Conservation (phyloP, 2,797 vertebrate genomes). For the Xenops minutus region DNA sequence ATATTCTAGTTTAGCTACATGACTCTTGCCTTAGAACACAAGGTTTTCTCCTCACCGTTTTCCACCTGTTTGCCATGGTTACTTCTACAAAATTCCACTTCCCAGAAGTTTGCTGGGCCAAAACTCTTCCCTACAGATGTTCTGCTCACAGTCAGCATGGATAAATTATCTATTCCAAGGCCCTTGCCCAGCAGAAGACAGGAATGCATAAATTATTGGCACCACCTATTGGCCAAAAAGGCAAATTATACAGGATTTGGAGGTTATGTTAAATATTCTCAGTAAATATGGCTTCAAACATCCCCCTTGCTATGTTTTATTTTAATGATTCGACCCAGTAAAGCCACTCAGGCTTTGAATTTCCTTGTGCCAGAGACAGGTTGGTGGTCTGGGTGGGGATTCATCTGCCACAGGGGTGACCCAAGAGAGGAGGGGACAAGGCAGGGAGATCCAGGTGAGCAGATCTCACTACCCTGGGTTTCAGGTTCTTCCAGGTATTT, state of each 20-base stretch:
- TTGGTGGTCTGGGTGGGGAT: not conserved
- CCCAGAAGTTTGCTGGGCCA: not conserved
- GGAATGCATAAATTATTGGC: conserved; percentile 56
- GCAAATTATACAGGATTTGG: not conserved
- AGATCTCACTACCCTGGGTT: not conserved
- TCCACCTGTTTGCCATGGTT: not conserved
- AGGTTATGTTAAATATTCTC: not conserved
- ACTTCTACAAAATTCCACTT: not conserved
- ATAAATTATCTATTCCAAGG: not conserved
- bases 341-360: not conserved
- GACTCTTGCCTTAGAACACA: not conserved
- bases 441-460: not conserved
- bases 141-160: not conserved
- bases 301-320: not conserved
- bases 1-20: not conserved
- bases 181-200: not conserved
- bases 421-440: not conserved
- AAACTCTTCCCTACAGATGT: not conserved
- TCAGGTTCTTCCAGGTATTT: not conserved
- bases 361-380: not conserved
- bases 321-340: not conserved
- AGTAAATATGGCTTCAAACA: not conserved
- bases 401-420: fast-evolving
- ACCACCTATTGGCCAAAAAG: conserved; percentile 55
- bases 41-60: not conserved